Evolutionary conservation across 1,140 invertebrate species (phyloP), one percentile per base, ranked within the genome.

Genomic region (Hylyphantes graminicola): DNA sequence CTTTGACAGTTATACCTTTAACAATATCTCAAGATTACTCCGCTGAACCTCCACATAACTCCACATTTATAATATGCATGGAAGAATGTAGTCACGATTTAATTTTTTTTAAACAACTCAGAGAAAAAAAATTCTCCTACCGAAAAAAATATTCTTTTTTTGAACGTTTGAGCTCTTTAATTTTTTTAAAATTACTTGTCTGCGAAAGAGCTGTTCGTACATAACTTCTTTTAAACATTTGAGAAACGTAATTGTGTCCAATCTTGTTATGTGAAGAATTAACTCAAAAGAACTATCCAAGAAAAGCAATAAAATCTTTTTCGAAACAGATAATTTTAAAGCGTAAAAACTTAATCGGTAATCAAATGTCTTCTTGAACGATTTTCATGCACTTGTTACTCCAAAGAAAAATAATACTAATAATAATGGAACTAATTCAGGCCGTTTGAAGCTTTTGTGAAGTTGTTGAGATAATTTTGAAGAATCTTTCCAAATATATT

Each of bases 391-490:
- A 35, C 35, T 35, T 35, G 35, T 35, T 35, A 35, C 35, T 35
- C 35, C 35, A 35, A 35, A 35, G 35, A 35, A 35, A 2, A 35
- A 35, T 35, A 35, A 35, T 35, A 35, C 35, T 35, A 78, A 64
- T 78, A 51, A 78, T 65, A 65, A 78, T 67, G n/a, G 76, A 54
- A 55, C 7, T 55, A 15, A 67, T 57, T 65, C 51, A 35, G 35
- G 15, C 35, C 65, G 21, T 80, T 81, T 81, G 79, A 81, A 63
- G 79, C 79, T 53, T 81, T 81, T 81, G 68, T 81, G 13, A 73
- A 63, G 17, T 81, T 55, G 13, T 3, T 63, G 19, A 53, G 13
- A 51, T 48, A 73, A 35, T n/a, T 55, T 70, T 55, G 48, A 19
- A 81, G 21, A 68, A 55, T 48, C 59, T 35, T 12, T 15, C 12